Evolutionary conservation across 2,113 vertebrate species (phyloP), one percentile per base, ranked within the genome.

Genomic region (Toxostoma redivivum): DNA sequence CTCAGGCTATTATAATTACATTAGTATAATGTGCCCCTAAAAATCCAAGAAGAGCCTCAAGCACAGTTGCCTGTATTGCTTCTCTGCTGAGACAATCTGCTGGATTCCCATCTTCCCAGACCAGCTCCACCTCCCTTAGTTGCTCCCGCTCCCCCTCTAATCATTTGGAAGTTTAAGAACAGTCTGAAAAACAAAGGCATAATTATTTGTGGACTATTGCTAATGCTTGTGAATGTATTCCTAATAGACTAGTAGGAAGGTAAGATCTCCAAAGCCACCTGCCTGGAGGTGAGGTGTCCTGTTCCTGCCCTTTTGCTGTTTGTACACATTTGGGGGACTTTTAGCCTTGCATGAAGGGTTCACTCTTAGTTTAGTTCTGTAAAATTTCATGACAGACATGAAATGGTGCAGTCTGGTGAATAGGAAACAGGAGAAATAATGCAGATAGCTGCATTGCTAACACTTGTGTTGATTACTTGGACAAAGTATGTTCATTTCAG

Each of bases 71-170:
- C 42, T 56, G 3, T 35, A 11, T 30, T 66, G 6, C 16, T 67
- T 79, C 61, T 64, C 66, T 87, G 17, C 23, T 90, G 81, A 87
- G 44, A 57, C 25, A 37, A 11, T 38, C 10, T 44, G 11, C 37
- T 65, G 57, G 11, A n/a, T 77, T 70, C 5, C 13, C n/a, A 33
- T 44, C 48, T 60, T 81, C 44, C 74, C 28, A 62, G 31, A 25
- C 15, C n/a, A 45, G 17, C 31, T 76, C 18, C 1, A 0, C 4
- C 1, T 28, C 23, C 15, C 42, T 53, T 48, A 33, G 22, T 33
- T 80, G 66, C 13, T 48, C 7, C 58, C 35, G 28, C 4, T 76
- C 5, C 11, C 16, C 7, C 18, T 3, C 4, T 8, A 62, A 6
- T 38, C 6, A 12, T 33, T 31, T 35, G 66, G 14, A 70, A 74